Conservation (phyloP, 2,888 invertebrate genomes). For the Rhopalosiphum nymphaeae region DNA sequence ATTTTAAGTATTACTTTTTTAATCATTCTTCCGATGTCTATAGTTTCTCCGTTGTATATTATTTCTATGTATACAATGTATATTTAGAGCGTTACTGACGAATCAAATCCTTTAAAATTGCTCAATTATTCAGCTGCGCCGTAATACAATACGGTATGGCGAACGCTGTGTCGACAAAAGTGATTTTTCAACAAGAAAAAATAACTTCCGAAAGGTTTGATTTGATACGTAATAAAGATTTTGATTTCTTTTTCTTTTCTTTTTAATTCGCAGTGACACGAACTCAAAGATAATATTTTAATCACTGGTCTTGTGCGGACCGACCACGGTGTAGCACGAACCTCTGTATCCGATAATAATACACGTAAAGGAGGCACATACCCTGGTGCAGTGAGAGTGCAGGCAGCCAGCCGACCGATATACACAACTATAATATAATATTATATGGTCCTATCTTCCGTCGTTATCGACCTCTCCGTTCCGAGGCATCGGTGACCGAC, state of each 20-base stretch:
- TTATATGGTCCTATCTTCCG: constrained; percentile 29
- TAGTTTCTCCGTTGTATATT: background rate
- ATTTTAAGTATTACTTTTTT: background rate
- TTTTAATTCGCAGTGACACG: constrained; percentile 24
- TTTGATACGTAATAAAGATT: background rate
- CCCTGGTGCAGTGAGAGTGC: background rate
- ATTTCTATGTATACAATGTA: background rate
- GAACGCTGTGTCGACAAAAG: background rate
- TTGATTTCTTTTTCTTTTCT: background rate
- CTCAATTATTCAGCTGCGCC: background rate
- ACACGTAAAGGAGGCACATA: background rate
- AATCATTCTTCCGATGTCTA: background rate
- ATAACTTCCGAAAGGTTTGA: background rate
- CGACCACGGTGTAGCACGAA: background rate
- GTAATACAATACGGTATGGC: background rate
- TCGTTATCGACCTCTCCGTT: constrained; percentile 48
- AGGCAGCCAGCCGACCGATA: background rate
- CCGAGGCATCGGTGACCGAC: constrained; percentile 38
- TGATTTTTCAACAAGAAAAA: background rate
- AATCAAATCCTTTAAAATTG: background rate
- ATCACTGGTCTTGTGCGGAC: background rate
- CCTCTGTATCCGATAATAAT: constrained; percentile 16
- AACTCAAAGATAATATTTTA: background rate
- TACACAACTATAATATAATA: background rate
- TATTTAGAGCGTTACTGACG: background rate